A percentile compares a stretch with the other conserved stretches of the same genome.
These are phyloP conservation scores for Procambarus clarkii DNA, from an alignment of 1,140 invertebrate genomes.

Conservation along the genomic window DNA sequence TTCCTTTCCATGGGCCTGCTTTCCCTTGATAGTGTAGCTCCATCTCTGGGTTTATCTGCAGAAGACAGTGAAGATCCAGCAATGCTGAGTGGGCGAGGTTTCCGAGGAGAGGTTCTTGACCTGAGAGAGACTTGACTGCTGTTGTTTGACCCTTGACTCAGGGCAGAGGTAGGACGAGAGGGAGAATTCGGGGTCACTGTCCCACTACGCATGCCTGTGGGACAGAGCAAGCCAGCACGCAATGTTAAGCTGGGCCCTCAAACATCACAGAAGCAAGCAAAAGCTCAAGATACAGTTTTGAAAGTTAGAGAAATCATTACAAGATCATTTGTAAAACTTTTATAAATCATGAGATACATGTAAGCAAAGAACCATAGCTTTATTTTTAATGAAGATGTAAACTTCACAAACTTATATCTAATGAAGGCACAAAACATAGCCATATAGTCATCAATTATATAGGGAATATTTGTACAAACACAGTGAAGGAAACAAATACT, in stretches of 20 bases:
- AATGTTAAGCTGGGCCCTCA: conserved; percentile 60
- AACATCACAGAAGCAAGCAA: conserved; percentile 40
- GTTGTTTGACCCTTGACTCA: conserved; percentile 82
- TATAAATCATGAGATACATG: not conserved
- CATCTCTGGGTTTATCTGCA: conserved; percentile 70
- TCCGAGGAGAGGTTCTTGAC: conserved; percentile 78
- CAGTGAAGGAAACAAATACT: not conserved
- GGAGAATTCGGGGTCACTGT: conserved; percentile 83
- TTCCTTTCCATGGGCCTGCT: conserved; percentile 69
- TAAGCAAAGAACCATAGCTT: no score
- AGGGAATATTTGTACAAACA: not conserved
- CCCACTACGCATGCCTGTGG: conserved; percentile 81
- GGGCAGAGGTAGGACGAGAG: conserved; percentile 88
- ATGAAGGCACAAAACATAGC: not conserved
- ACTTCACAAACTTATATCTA: no score
- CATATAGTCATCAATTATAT: not conserved
- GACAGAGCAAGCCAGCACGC: conserved; percentile 69
- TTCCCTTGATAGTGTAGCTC: conserved; percentile 66
- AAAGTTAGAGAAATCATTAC: not conserved
- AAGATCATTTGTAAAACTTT: not conserved
- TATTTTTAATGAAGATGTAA: no score
- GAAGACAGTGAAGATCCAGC: conserved; percentile 84
- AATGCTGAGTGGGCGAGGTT: conserved; percentile 88
- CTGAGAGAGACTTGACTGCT: conserved; percentile 78
- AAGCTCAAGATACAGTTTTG: conserved; percentile 43